These are phyloP conservation scores for Argyrosomus japonicus DNA, from an alignment of 2,113 vertebrate genomes.

Conservation along the genomic window DNA sequence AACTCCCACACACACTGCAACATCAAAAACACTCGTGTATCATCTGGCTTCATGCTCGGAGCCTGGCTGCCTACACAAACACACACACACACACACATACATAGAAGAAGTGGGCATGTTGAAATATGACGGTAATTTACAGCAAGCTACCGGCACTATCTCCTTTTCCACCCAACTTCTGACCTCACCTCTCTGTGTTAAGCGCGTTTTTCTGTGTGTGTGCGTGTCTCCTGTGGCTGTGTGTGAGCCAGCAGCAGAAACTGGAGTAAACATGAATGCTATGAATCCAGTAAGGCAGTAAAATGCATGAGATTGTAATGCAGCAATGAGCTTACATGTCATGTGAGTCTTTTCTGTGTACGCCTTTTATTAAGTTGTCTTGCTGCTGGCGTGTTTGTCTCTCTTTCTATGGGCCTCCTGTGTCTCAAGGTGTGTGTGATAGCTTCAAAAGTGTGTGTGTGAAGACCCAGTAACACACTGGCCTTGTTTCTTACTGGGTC, in stretches of 20 bases:
- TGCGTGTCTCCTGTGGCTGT: background rate
- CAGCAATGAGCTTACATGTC: conserved; percentile 17
- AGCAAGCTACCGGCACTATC: conserved; percentile 34
- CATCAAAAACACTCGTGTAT: conserved; percentile 55
- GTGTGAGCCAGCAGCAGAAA: conserved; percentile 5
- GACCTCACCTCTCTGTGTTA: conserved; percentile 47
- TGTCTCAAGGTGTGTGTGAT: conserved; percentile 45
- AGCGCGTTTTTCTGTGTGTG: conserved; percentile 8
- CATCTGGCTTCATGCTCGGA: conserved; percentile 38
- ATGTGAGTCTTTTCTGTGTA: background rate
- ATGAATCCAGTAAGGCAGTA: conserved; percentile 6
- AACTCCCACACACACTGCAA: conserved; percentile 39
- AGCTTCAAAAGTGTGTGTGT: conserved; percentile 28
- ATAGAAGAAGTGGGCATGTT: conserved; percentile 13
- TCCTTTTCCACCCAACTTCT: conserved; percentile 17
- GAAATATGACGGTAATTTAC: conserved; percentile 65
- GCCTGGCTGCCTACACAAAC: conserved; percentile 35
- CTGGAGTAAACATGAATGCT: background rate
- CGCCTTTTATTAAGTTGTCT: conserved; percentile 2
- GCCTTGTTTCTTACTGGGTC: conserved; percentile 79
- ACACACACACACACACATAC: conserved; percentile 30
- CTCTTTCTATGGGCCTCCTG: background rate
- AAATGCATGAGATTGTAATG: conserved; percentile 1
- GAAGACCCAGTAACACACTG: conserved; percentile 74
- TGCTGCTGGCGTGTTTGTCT: conserved; percentile 8